Evolutionary conservation across 2,113 vertebrate genomes (phyloP).

Genomic region (Neolamprologus falcicula): DNA sequence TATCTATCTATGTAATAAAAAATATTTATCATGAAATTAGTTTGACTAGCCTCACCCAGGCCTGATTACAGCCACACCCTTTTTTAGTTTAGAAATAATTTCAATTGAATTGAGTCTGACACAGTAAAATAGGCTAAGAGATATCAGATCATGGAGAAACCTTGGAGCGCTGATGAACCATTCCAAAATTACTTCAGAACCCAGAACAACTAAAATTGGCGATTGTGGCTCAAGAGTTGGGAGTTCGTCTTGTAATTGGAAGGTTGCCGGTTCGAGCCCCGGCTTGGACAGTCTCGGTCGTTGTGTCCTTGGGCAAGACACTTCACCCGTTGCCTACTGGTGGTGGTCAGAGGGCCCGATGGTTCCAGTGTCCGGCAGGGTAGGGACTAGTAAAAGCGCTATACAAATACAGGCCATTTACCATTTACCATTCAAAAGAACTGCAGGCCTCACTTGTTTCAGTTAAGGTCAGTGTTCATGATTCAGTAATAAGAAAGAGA

Average conservation of each 20-base stretch:
- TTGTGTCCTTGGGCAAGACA: too few relatives aligned
- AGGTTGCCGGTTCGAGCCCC: accelerated
- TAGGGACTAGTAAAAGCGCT: too few relatives aligned
- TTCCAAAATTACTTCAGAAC: neutral
- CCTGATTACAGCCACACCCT: neutral
- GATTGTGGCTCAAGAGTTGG: too few relatives aligned
- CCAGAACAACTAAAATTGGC: neutral
- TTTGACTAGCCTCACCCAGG: neutral
- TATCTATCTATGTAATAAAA: accelerated
- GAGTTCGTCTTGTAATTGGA: accelerated
- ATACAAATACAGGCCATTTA: too few relatives aligned
- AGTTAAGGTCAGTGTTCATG: neutral
- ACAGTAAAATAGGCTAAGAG: neutral
- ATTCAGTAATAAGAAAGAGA: neutral
- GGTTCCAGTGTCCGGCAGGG: accelerated
- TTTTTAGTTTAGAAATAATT: neutral
- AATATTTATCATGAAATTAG: neutral
- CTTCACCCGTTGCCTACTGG: too few relatives aligned
- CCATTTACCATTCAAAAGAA: neutral
- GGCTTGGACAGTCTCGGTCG: too few relatives aligned
- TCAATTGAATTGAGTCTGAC: neutral
- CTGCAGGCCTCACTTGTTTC: neutral
- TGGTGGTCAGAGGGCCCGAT: too few relatives aligned
- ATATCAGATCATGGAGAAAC: neutral
- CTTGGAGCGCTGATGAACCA: neutral